phyloP scores from a whole-genome alignment of 2,888 invertebrate species.

The Baronia brevicornis region DNA sequence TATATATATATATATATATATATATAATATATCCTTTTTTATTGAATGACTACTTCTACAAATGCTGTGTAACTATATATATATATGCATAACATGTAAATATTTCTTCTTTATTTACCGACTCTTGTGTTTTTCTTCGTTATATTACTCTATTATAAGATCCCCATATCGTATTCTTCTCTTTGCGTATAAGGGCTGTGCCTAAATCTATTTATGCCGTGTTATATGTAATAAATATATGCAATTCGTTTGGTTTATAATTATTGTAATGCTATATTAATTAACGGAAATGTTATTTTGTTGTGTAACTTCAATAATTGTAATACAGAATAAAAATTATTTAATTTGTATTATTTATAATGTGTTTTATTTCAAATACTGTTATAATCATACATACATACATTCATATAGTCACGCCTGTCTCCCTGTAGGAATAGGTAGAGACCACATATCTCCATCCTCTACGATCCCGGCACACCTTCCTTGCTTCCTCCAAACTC shows the following conservation, averaged over 20 bases:
- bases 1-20: too few species aligned
- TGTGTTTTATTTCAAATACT: neutral
- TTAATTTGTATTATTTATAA: conserved; percentile 15
- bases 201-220: conserved; percentile 4
- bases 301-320: conserved; percentile 17
- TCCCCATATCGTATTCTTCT: too few species aligned
- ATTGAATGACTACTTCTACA: too few species aligned
- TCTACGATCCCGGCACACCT: too few species aligned
- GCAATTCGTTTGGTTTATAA: conserved; percentile 7
- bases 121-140: neutral
- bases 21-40: too few species aligned
- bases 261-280: conserved; percentile 7
- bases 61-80: too few species aligned
- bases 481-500: too few species aligned
- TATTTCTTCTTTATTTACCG: neutral
- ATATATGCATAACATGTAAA: neutral
- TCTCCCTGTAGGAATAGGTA: too few species aligned
- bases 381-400: conserved; percentile 5
- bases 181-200: conserved; percentile 7
- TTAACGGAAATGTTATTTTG: conserved; percentile 12
- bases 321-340: conserved; percentile 19
- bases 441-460: too few species aligned
- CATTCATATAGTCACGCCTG: too few species aligned
- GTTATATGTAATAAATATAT: conserved; percentile 3
- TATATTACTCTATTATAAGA: too few species aligned